phyloP scores from a whole-genome alignment of 2,113 vertebrate genomes.

The Sinocyclocheilus anophthalmus region DNA sequence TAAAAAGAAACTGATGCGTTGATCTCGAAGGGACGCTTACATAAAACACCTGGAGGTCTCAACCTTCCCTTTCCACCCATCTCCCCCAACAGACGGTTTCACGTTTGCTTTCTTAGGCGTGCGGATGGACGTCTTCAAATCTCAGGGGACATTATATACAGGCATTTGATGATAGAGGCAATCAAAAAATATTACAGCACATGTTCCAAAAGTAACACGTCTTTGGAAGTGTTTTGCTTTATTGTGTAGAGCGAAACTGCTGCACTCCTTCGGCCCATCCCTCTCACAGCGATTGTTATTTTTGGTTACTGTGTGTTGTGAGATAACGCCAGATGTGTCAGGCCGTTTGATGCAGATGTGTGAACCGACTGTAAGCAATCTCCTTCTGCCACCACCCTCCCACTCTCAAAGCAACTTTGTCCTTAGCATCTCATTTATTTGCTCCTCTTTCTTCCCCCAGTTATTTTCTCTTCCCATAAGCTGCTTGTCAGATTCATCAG shows the following conservation, averaged over 20 bases:
- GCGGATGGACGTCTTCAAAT: slow-evolving; percentile 19
- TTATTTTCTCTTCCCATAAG: slow-evolving; percentile 15
- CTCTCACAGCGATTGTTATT: slow-evolving; percentile 45
- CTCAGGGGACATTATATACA: slow-evolving; percentile 33
- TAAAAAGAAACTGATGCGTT: slow-evolving; percentile 64
- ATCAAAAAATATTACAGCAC: slow-evolving; percentile 3
- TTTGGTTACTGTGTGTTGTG: slow-evolving; percentile 44
- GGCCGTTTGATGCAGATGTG: slow-evolving; percentile 56
- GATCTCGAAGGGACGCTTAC: slow-evolving; percentile 57
- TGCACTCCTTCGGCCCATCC: slow-evolving; percentile 9
- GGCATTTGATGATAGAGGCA: slow-evolving; percentile 30
- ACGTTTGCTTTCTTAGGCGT: not conserved
- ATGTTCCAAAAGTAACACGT: slow-evolving; percentile 34
- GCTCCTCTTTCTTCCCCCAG: not conserved
- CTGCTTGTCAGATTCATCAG: slow-evolving; percentile 44
- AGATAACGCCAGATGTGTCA: slow-evolving; percentile 55
- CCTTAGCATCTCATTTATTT: not conserved
- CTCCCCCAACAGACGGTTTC: not conserved
- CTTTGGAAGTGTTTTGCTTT: slow-evolving; percentile 23
- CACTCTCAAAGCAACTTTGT: not conserved
- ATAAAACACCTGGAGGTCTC: slow-evolving; percentile 61
- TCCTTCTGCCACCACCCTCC: slow-evolving; percentile 7
- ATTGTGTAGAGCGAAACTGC: slow-evolving; percentile 18
- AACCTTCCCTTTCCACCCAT: slow-evolving; percentile 33
- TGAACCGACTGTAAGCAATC: slow-evolving; percentile 50